Evolutionary conservation across 1,140 invertebrate species (phyloP), one percentile per base, ranked within the genome.

Genomic region (Heliothis virescens): DNA sequence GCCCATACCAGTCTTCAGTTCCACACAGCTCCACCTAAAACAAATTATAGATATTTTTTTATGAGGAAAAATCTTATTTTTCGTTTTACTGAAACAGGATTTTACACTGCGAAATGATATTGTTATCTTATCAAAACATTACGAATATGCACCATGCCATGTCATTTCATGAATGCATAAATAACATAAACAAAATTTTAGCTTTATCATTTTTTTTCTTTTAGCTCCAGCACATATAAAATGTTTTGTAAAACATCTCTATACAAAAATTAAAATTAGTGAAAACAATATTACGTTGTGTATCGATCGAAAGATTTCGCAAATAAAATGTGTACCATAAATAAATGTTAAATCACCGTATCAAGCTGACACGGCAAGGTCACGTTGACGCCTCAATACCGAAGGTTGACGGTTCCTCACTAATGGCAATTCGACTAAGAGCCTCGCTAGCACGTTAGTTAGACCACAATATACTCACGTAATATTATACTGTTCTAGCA

Each of bases 1-100:
- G 86, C 91, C 91, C 92, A 94, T 94, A 80, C 88, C 92, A 92
- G 69, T 86, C 81, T 67, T 72, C 75, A 78, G 12, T 65, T 63
- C 57, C 52, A 82, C 47, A 79, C 82, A 84, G 63, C 89, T 91
- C 90, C 91, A 91, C 92, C 92, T 94, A 57, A 82, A 41, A 59
- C 77, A 57, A 83, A 82, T 16, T 9, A 18, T 13, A 34, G 16
- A 72, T 15, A 48, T 50, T 13, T 16, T 21, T 18, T 13, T 21
- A 50, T n/a, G 34, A 34, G 34, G 34, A 41, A 16, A 63, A 47
- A 0, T 13, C 10, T 9, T 29, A 60, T 2, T 63, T n/a, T 29
- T 5, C 3, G 10, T 26, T 13, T 21, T 29, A 62, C 26, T 62
- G 11, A 29, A 21, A 13, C 26, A 2, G 21, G 11, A 26, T 13